These are phyloP conservation scores for Deroptyus accipitrinus DNA, from an alignment of 2,113 vertebrate species.

Conservation along the genomic window DNA sequence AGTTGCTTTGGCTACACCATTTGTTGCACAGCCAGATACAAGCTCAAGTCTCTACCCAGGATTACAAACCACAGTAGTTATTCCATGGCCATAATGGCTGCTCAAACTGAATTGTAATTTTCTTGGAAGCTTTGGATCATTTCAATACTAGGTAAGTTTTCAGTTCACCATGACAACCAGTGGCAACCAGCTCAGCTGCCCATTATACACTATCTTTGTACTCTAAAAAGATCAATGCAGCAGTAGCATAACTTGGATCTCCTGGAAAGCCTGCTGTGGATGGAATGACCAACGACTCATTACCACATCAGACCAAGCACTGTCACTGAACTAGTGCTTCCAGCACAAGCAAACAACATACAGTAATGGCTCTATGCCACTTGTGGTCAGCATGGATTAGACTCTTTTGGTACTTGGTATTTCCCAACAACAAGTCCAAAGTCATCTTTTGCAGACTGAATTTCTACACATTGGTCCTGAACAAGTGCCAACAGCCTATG, in stretches of 20 bases:
- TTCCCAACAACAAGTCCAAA: background rate
- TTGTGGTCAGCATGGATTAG: rapidly evolving
- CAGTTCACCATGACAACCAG: background rate
- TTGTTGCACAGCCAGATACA: background rate
- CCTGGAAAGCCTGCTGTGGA: background rate
- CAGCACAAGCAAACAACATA: background rate
- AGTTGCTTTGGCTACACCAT: background rate
- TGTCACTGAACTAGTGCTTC: background rate
- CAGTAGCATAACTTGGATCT: rapidly evolving
- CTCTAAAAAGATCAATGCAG: background rate
- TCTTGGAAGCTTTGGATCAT: background rate
- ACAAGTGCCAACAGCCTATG: background rate
- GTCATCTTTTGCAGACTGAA: background rate
- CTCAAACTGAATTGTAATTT: background rate
- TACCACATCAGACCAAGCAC: background rate
- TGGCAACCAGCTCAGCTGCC: background rate
- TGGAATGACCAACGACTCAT: background rate
- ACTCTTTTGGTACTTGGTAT: background rate
- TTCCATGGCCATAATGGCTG: rapidly evolving
- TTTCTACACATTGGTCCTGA: background rate
- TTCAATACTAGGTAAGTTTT: background rate
- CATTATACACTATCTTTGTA: background rate
- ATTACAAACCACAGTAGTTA: background rate
- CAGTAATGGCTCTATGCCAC: background rate
- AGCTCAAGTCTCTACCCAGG: background rate